Evolutionary conservation across 2,797 vertebrate genomes (phyloP), one percentile per base, ranked within the genome.

Genomic region (Acomys russatus): DNA sequence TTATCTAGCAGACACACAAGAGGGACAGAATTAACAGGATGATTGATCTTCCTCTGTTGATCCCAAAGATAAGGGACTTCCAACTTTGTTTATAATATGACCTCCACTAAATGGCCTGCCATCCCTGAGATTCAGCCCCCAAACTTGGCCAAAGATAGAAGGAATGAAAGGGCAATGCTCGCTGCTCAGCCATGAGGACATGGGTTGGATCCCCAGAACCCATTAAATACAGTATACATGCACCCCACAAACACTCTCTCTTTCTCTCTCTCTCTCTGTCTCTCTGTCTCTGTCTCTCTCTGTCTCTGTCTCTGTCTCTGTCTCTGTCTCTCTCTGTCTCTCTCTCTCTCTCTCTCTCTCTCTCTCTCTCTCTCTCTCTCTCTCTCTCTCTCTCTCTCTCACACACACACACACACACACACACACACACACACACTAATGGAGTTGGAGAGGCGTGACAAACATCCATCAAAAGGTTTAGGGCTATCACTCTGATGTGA

Each of bases 401-500:
- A 33, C 63, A 22, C 3, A 66, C 9, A 6, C n/a, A 44, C 23
- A 61, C 51, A 79, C 33, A 79, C 33, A 80, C 54, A 59, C 10
- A 35, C n/a, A 33, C 71, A 74, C 35, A 44, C 71, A 74, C 71
- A 74, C 35, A 74, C 1, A 73, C 28, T 38, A 35, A 59, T 3
- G 18, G 4, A 30, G 30, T 61, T 96, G 30, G 35, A 73, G 56
- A 91, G 25, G 76, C 17, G 89, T 8, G 54, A 68, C 33, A 96
- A 88, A 28, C 3, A 95, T 68, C 35, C 64, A 93, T 76, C 85
- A 87, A 74, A 87, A 79, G 70, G 54, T 71, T 94, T 86, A 82
- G 90, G 61, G 88, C 70, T 20, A 30, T 86, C 64, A 61, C 66
- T 90, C 59, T 79, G 87, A 70, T 82, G 82, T 71, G n/a, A 93